phyloP scores from a whole-genome alignment of 2,888 invertebrate species.

The Synanthedon vespiformis region DNA sequence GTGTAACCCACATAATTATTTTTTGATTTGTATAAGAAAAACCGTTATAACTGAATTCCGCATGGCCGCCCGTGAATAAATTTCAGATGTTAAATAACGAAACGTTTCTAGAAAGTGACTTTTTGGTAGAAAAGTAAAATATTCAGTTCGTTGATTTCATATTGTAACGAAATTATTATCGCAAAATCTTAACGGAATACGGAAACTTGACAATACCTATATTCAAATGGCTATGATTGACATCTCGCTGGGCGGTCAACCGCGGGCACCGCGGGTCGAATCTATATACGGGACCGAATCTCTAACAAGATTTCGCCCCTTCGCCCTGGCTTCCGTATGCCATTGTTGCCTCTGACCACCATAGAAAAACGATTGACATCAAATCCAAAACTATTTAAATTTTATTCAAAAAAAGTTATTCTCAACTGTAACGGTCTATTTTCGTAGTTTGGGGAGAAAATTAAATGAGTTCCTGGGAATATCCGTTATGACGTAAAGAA shows the following conservation, averaged over 20 bases:
- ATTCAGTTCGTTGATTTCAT: slow-evolving; percentile 48
- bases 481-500: slow-evolving; percentile 28
- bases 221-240: slow-evolving; percentile 66
- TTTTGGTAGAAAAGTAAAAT: slow-evolving; percentile 38
- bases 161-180: slow-evolving; percentile 55
- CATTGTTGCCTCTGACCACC: slow-evolving; percentile 56
- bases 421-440: slow-evolving; percentile 18
- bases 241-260: slow-evolving; percentile 64
- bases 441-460: slow-evolving; percentile 9
- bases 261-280: slow-evolving; percentile 21
- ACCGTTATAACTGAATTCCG: slow-evolving; percentile 53
- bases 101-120: slow-evolving; percentile 25
- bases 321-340: slow-evolving; percentile 31
- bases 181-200: slow-evolving; percentile 52
- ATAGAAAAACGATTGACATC: slow-evolving; percentile 49
- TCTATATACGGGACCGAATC: slow-evolving; percentile 6
- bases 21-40: slow-evolving; percentile 8
- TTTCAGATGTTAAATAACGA: slow-evolving; percentile 20
- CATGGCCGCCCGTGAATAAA: slow-evolving; percentile 35
- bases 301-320: slow-evolving; percentile 28
- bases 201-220: slow-evolving; percentile 53
- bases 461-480: slow-evolving; percentile 26
- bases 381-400: slow-evolving; percentile 51
- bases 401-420: slow-evolving; percentile 32
- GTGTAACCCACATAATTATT: neutral